Conservation (phyloP, 1,140 invertebrate genomes). For the Neoseiulus cucumeris region DNA sequence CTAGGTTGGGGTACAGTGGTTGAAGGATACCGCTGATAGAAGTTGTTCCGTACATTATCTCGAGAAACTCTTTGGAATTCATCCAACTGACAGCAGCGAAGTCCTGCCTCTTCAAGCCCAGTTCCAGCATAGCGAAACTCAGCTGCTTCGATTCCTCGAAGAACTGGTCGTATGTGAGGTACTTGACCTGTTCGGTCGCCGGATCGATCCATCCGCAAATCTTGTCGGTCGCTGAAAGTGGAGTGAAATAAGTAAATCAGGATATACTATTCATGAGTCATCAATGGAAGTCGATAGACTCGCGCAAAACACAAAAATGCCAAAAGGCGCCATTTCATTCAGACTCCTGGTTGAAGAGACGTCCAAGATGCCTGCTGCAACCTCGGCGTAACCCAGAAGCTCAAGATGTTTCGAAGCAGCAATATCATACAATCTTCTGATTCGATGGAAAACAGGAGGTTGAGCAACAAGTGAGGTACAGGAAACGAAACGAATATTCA, state of each 20-base stretch:
- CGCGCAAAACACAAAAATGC: too few species aligned
- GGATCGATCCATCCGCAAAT: conserved; percentile 7
- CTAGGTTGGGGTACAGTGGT: conserved; percentile 4
- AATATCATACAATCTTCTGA: too few species aligned
- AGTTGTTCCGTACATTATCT: not conserved
- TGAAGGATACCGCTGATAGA: not conserved
- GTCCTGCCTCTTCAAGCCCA: not conserved
- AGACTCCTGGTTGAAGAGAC: too few species aligned
- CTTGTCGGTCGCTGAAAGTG: not conserved
- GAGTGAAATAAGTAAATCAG: not conserved
- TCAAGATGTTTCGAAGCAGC: too few species aligned
- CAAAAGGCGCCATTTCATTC: too few species aligned
- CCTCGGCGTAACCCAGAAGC: too few species aligned
- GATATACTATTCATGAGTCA: too few species aligned
- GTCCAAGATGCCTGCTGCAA: too few species aligned
- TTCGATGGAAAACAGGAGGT: too few species aligned
- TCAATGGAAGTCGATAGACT: too few species aligned
- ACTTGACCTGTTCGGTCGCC: not conserved
- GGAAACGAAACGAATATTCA: too few species aligned
- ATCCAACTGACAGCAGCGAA: not conserved
- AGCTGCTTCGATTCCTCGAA: not conserved
- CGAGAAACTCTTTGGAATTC: conserved; percentile 1
- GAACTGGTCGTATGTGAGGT: not conserved
- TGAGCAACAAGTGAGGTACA: too few species aligned
- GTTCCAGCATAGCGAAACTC: not conserved